Percentiles rank a stretch among this genome's conserved stretches.
Evolutionary conservation across 2,797 vertebrate genomes (phyloP).

Genomic region (Lepus townsendii): DNA sequence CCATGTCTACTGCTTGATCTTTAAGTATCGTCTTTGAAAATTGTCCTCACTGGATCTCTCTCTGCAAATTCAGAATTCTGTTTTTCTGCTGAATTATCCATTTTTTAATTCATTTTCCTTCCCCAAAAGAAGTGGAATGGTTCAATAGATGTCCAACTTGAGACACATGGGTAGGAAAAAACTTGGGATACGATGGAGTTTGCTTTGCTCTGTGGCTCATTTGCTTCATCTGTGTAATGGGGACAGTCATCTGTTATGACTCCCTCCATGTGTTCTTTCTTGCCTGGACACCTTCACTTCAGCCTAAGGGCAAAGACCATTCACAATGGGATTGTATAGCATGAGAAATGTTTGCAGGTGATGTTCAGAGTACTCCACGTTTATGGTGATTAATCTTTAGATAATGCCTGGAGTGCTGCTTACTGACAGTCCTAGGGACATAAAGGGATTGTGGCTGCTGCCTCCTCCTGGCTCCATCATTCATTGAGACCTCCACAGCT

Average conservation of each 20-base stretch:
- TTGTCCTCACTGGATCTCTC: conserved; percentile 43
- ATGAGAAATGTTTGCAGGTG: background rate
- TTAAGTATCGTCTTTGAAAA: conserved; percentile 35
- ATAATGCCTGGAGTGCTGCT: fast-evolving
- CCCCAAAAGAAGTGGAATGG: background rate
- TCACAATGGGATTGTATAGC: background rate
- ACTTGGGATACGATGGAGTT: background rate
- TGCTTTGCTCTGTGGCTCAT: background rate
- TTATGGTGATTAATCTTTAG: background rate
- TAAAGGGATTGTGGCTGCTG: background rate
- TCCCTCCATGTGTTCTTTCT: background rate
- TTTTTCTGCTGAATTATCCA: conserved; percentile 36
- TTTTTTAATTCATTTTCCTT: conserved; percentile 39
- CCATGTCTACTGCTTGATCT: background rate
- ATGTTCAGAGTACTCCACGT: background rate
- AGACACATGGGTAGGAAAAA: background rate
- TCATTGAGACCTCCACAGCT: background rate
- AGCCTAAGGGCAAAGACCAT: background rate
- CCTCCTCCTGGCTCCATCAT: background rate
- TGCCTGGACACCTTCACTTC: background rate
- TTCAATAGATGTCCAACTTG: background rate
- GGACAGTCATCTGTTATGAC: background rate
- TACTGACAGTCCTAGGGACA: background rate
- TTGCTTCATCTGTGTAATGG: background rate
- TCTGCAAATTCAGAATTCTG: conserved; percentile 22